phyloP scores from a whole-genome alignment of 2,888 invertebrate species.

The Cheilosia impressa region DNA sequence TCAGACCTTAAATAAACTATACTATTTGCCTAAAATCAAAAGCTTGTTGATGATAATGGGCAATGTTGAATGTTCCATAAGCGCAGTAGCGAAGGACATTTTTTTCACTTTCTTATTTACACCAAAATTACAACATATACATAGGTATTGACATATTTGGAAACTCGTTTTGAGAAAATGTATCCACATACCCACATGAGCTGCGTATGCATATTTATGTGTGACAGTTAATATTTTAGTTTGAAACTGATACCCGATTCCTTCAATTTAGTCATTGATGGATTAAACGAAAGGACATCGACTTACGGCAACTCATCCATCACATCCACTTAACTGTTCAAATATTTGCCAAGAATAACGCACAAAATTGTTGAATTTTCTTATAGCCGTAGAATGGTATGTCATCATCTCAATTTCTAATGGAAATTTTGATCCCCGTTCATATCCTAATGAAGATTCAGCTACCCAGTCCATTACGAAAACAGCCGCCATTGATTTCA shows the following conservation, averaged over 20 bases:
- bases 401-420: constrained; percentile 55
- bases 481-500: not conserved
- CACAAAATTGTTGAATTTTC: constrained; percentile 53
- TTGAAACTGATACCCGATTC: constrained; percentile 60
- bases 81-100: too few species aligned
- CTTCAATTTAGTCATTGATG: constrained; percentile 66
- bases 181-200: not conserved
- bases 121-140: too few species aligned
- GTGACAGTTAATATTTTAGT: constrained; percentile 57
- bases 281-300: constrained; percentile 62
- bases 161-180: too few species aligned
- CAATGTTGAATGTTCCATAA: too few species aligned
- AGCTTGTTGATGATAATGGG: too few species aligned
- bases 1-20: not conserved
- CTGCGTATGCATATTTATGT: constrained; percentile 7
- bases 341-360: constrained; percentile 70
- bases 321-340: constrained; percentile 73
- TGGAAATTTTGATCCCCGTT: constrained; percentile 38
- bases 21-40: not conserved
- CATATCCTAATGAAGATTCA: constrained; percentile 24
- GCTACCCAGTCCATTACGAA: not conserved
- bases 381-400: constrained; percentile 27
- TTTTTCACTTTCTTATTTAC: too few species aligned
- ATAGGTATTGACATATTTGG: too few species aligned
- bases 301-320: constrained; percentile 71